Base-by-base conservation (phyloP, 2,113 vertebrate species). In the Pelobates fuscus region DNA sequence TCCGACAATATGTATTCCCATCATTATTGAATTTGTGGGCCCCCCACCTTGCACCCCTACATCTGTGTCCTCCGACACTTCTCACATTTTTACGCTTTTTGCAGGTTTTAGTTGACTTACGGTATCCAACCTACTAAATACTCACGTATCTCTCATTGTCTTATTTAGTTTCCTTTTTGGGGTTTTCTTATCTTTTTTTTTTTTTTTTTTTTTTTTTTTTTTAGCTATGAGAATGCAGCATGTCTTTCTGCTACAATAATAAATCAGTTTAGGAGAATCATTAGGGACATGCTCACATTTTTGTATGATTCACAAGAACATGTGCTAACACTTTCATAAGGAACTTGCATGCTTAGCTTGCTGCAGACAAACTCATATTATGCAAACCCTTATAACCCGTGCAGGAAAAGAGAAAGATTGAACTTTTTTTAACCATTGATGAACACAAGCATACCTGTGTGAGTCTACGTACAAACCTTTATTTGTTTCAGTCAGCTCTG, bases 301-400 rank as follows among this genome's bases (percentile, higher is more conserved):
- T 67, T 59, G 15, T 68, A 68, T 61, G 64, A 77, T 77, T 63
- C 63, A 30, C 30, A 52, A 63, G 59, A 59, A 77, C 73, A 77
- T 68, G 65, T 68, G 65, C 65, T 68, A 77, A 77, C 62, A 68
- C 65, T 77, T 68, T 24, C 43, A 25, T 44, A 32, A 25, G 57
- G 46, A 30, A n/a, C 32, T 30, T 77, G 65, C 64, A 77, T 49
- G 57, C 64, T 68, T 52, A 61, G 52, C 52, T 55, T 57, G 27
- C 26, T 49, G 17, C 30, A 65, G 62, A 65, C 32, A 43, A 30
- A 43, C 32, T 65, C 3, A 12, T 54, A 61, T 77, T 49, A 67
- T 61, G 37, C 41, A 37, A 14, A 49, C 18, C 21, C 17, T 26
- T 61, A 23, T 44, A 52, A n/a, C 37, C n/a, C 43, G 52, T 67